A percentile compares a stretch with the other conserved stretches of the same genome.
phyloP scores from a whole-genome alignment of 2,797 vertebrate species.

The Tenualosa ilisha region DNA sequence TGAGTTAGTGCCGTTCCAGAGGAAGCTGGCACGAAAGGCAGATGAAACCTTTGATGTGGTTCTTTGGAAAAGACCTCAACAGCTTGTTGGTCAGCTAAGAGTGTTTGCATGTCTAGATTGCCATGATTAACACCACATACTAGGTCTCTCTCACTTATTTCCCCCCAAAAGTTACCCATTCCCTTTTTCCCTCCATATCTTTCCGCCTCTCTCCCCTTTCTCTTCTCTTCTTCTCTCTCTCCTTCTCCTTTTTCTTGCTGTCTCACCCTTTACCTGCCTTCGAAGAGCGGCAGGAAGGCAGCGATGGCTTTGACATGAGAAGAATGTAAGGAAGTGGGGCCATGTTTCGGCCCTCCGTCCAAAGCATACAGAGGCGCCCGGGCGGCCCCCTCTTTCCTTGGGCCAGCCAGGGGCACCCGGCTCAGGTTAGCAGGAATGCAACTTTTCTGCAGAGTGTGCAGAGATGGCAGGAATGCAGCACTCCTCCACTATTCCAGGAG shows the following conservation, averaged over 20 bases:
- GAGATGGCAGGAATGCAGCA: conserved; percentile 57
- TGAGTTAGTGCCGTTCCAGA: background rate
- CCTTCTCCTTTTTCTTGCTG: background rate
- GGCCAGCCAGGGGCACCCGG: conserved; percentile 27
- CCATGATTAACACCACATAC: conserved; percentile 20
- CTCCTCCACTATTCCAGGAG: conserved; percentile 2
- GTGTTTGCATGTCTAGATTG: conserved; percentile 17
- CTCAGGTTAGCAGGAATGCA: conserved; percentile 61
- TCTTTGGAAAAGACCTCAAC: conserved; percentile 8
- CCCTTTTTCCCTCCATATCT: background rate
- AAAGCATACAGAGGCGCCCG: conserved; percentile 52
- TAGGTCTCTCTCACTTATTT: background rate
- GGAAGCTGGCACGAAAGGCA: background rate
- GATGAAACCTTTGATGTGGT: conserved; percentile 19
- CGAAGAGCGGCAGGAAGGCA: background rate
- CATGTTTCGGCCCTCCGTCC: conserved; percentile 39
- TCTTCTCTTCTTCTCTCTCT: background rate
- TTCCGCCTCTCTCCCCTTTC: background rate
- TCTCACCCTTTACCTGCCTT: background rate
- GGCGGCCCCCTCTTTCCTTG: conserved; percentile 28
- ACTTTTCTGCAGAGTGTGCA: conserved; percentile 51
- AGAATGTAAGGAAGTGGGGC: conserved; percentile 53
- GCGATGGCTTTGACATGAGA: conserved; percentile 56
- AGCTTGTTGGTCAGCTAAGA: conserved; percentile 1
- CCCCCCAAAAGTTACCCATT: background rate